Conservation (phyloP, 2,797 vertebrate genomes). For the Hypotaenidia philippensis region DNA sequence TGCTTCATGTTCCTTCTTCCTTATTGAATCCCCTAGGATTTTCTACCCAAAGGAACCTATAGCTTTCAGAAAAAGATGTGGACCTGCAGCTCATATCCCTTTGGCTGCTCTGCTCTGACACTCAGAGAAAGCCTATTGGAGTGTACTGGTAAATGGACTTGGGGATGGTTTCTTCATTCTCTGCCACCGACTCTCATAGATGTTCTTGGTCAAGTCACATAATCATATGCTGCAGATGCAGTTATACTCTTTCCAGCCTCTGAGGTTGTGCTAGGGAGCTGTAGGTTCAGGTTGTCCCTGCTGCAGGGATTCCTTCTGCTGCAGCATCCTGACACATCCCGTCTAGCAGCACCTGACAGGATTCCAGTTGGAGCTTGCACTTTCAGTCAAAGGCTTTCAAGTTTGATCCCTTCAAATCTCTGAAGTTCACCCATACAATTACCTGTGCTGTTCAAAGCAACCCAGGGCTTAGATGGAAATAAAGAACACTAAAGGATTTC, state of each 20-base stretch:
- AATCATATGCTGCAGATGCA: fast-evolving
- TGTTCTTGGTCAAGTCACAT: not conserved
- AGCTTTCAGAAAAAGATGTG: not conserved
- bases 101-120: not conserved
- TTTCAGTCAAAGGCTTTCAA: constrained; percentile 67
- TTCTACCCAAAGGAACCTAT: not conserved
- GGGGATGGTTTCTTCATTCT: not conserved
- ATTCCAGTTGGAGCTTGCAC: constrained; percentile 72
- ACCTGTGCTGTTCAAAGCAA: constrained; percentile 68
- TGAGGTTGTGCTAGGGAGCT: not conserved
- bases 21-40: not conserved
- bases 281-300: not conserved
- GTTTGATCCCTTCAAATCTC: constrained; percentile 75
- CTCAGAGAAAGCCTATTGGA: not conserved
- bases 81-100: not conserved
- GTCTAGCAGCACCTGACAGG: constrained; percentile 44
- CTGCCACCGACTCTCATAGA: not conserved
- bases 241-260: not conserved
- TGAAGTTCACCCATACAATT: constrained; percentile 67
- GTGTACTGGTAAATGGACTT: not conserved
- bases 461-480: constrained; percentile 63
- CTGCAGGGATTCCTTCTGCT: not conserved
- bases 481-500: constrained; percentile 66
- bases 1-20: not conserved
- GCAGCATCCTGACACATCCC: not conserved